Percentiles rank a stretch among this genome's conserved stretches.
phyloP scores from a whole-genome alignment of 2,888 invertebrate species.

The Pyrrhia umbra region DNA sequence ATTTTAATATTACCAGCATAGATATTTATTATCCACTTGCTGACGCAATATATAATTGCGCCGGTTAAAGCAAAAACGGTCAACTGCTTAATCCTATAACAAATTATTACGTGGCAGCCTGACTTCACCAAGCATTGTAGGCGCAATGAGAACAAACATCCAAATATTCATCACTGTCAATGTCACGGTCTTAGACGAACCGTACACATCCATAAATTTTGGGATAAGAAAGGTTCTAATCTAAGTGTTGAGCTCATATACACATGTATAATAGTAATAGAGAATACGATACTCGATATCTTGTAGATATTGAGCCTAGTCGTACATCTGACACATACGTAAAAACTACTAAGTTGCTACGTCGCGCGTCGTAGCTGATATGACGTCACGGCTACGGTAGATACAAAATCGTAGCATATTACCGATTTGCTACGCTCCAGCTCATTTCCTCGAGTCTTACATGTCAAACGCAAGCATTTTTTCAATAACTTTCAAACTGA shows the following conservation, averaged over 20 bases:
- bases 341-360: conserved; percentile 18
- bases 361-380: conserved; percentile 22
- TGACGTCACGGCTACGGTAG: conserved; percentile 27
- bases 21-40: too few relatives aligned
- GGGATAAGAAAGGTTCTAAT: not conserved
- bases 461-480: conserved; percentile 32
- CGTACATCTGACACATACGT: conserved; percentile 12
- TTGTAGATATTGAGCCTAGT: too few relatives aligned
- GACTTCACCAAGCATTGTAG: too few relatives aligned
- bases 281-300: too few relatives aligned
- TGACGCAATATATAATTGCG: too few relatives aligned
- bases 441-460: conserved; percentile 49
- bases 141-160: too few relatives aligned
- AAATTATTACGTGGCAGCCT: too few relatives aligned
- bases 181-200: not conserved
- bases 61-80: too few relatives aligned
- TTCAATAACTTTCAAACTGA: conserved; percentile 22
- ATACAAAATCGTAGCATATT: conserved; percentile 34
- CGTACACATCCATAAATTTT: not conserved
- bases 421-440: conserved; percentile 23
- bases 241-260: not conserved
- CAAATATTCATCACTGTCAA: too few relatives aligned
- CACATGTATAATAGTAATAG: too few relatives aligned
- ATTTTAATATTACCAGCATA: too few relatives aligned
- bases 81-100: too few relatives aligned